Evolutionary conservation across 2,113 vertebrate genomes (phyloP).

Genomic region (Chamaetylas fuelleborni): DNA sequence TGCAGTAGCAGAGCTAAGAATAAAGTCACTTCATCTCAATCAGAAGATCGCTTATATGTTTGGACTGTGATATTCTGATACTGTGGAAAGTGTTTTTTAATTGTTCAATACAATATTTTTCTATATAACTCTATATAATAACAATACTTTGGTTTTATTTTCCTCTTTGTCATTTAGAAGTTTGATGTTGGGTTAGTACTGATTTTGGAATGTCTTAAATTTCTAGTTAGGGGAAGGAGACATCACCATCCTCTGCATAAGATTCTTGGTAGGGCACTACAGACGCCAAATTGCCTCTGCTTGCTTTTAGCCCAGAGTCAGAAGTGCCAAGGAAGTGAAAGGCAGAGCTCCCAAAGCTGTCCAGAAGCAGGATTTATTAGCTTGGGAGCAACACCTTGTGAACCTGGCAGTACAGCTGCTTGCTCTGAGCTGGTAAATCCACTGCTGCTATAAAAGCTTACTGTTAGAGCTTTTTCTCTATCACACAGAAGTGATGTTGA

Average conservation of each 20-base stretch:
- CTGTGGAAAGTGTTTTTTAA: neutral
- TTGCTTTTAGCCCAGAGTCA: neutral
- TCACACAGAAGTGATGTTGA: conserved; percentile 16
- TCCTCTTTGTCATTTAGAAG: neutral
- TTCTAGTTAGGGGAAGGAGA: neutral
- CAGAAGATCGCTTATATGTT: neutral
- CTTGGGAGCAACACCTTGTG: neutral
- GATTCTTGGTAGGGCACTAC: neutral
- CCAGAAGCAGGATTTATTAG: neutral
- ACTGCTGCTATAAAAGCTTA: neutral
- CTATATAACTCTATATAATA: neutral
- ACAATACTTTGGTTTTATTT: neutral
- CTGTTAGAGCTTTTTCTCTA: neutral
- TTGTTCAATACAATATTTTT: neutral
- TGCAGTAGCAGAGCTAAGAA: neutral
- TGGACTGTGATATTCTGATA: neutral
- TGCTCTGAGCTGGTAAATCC: conserved; percentile 4
- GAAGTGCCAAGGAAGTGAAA: neutral
- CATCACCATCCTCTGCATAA: neutral
- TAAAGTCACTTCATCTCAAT: neutral
- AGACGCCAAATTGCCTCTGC: neutral
- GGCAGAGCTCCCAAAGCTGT: neutral
- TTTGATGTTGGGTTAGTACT: neutral
- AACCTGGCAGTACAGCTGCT: neutral
- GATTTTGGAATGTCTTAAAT: neutral